A percentile compares a stretch with the other conserved stretches of the same genome.
Evolutionary conservation across 92 coral and sea anemone species (phyloP).

Genomic region (Zoanthus sociatus): DNA sequence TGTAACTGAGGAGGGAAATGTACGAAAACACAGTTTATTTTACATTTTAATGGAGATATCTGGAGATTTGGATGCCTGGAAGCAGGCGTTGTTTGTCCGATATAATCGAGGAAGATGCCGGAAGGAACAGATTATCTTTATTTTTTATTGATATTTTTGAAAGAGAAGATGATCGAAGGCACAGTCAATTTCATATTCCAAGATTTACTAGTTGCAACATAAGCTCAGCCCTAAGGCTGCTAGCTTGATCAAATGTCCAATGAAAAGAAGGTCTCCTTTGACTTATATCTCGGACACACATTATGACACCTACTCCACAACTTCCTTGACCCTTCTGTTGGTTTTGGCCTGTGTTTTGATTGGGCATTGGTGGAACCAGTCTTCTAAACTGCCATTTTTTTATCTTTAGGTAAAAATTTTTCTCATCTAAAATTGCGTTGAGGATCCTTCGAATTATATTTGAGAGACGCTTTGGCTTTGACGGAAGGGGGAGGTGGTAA

Average conservation of each 20-base stretch:
- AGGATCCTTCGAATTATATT: background rate
- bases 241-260: slow-evolving; percentile 32
- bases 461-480: slow-evolving; percentile 4
- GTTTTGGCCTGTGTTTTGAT: slow-evolving; percentile 5
- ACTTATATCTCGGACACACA: slow-evolving; percentile 33
- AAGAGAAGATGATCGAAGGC: background rate
- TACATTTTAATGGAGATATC: no score
- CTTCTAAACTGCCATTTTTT: slow-evolving; percentile 23
- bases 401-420: background rate
- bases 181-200: background rate
- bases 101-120: background rate
- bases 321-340: slow-evolving; percentile 44
- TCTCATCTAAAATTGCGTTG: background rate
- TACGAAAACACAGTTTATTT: no score
- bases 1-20: no score
- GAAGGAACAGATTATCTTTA: background rate
- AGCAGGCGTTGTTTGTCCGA: no score
- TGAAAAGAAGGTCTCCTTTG: background rate
- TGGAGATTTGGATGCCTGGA: no score
- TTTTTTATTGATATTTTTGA: background rate
- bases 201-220: slow-evolving; percentile 43
- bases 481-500: slow-evolving; percentile 23
- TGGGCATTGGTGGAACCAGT: slow-evolving; percentile 54
- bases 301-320: slow-evolving; percentile 54
- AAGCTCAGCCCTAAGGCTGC: slow-evolving; percentile 36